phyloP scores from a whole-genome alignment of 2,113 vertebrate species.

The Octodon degus region DNA sequence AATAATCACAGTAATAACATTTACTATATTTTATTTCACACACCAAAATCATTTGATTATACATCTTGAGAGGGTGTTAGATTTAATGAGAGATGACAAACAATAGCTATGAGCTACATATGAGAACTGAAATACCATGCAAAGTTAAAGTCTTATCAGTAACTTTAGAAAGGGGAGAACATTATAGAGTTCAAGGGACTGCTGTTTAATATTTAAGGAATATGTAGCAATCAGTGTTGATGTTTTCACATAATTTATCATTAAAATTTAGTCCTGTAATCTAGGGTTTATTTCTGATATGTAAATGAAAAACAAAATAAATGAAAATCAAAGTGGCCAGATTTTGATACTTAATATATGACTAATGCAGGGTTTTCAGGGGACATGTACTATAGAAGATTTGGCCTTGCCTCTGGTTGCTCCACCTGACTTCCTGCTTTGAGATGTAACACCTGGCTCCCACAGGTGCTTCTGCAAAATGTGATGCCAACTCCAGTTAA shows the following conservation, averaged over 20 bases:
- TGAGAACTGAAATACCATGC: background rate
- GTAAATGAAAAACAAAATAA: background rate
- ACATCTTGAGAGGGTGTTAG: conserved; percentile 54
- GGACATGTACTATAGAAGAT: background rate
- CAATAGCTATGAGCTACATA: conserved; percentile 29
- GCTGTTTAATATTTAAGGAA: background rate
- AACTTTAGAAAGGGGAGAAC: background rate
- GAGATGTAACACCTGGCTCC: background rate
- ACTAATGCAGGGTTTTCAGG: background rate
- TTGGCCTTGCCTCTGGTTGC: background rate
- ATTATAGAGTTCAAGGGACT: background rate
- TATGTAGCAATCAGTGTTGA: background rate
- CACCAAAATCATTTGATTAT: conserved; percentile 63
- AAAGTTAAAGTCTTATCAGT: background rate
- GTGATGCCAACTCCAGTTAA: background rate
- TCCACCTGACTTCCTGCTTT: background rate
- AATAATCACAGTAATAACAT: conserved; percentile 71
- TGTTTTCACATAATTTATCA: background rate
- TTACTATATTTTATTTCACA: conserved; percentile 72
- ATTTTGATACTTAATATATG: background rate
- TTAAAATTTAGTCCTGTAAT: background rate
- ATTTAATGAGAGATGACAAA: conserved; percentile 69
- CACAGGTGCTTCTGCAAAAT: background rate
- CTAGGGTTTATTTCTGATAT: background rate
- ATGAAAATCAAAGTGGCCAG: background rate